Evolutionary conservation across 2,797 vertebrate genomes (phyloP).

Genomic region (Fringilla coelebs): DNA sequence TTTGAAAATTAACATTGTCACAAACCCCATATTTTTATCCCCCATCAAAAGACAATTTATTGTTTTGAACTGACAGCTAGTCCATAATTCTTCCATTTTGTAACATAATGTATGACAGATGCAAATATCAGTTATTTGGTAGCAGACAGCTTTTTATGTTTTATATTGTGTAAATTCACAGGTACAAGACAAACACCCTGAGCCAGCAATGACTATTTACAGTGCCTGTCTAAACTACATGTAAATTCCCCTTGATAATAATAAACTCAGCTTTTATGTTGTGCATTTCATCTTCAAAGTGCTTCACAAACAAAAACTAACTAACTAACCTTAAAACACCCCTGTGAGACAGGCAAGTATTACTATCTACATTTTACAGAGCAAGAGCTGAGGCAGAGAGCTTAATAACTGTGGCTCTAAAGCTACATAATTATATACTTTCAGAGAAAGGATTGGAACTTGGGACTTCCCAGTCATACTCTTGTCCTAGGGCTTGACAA

Average conservation of each 20-base stretch:
- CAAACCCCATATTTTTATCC: neutral
- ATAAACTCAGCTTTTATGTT: slow-evolving; percentile 27
- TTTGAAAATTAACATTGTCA: slow-evolving; percentile 22
- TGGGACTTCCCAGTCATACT: neutral
- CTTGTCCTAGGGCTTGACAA: neutral
- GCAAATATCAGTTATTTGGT: neutral
- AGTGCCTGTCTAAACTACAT: neutral
- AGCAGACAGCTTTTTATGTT: slow-evolving; percentile 31
- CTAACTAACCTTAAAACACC: slow-evolving; percentile 39
- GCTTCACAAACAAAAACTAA: slow-evolving; percentile 30
- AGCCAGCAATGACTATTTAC: slow-evolving; percentile 18
- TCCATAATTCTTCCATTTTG: neutral
- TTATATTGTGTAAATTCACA: slow-evolving; percentile 26
- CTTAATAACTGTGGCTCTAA: neutral
- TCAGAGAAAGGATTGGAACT: neutral
- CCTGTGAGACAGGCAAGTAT: neutral
- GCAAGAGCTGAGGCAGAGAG: neutral
- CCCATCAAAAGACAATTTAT: slow-evolving; percentile 4
- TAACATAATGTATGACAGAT: neutral
- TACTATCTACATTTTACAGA: slow-evolving; percentile 33
- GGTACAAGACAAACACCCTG: neutral
- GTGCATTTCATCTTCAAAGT: slow-evolving; percentile 39
- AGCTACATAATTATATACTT: neutral
- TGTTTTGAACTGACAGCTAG: slow-evolving; percentile 4
- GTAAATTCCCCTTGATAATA: neutral